Conservation (phyloP, 2,797 vertebrate species). For the Acomys russatus region DNA sequence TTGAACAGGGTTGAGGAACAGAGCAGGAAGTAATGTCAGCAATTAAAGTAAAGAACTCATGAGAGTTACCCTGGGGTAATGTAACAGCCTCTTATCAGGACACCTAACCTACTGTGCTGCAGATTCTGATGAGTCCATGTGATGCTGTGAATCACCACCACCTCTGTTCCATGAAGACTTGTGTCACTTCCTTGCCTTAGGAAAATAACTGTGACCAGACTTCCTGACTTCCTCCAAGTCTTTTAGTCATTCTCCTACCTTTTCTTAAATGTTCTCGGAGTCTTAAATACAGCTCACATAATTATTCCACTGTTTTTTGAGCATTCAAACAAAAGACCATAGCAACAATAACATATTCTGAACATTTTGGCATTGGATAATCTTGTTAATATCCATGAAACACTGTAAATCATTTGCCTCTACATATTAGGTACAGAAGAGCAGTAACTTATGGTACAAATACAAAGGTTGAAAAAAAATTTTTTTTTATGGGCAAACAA, state of each 20-base stretch:
- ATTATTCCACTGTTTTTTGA: background rate
- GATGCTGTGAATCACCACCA: background rate
- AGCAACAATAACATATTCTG: too few relatives aligned
- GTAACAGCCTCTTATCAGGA: background rate
- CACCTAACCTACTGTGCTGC: background rate
- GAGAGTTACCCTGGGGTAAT: background rate
- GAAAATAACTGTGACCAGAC: background rate
- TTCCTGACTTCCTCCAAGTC: background rate
- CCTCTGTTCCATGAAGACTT: background rate
- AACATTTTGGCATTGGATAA: background rate
- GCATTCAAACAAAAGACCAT: background rate
- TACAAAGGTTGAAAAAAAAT: background rate
- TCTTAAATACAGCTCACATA: background rate
- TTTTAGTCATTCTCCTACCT: background rate
- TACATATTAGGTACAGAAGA: too few relatives aligned
- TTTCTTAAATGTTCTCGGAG: background rate
- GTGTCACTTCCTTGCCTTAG: background rate
- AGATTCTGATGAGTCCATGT: too few relatives aligned
- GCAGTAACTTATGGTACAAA: background rate
- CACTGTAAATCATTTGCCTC: background rate
- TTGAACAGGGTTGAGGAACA: background rate
- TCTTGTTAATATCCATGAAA: background rate
- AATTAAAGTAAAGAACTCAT: background rate
- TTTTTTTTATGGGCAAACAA: background rate
- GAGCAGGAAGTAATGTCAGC: background rate